Evolutionary conservation across 1,140 invertebrate genomes (phyloP), one percentile per base, ranked within the genome.

Genomic region (Drosophila neocordata): DNA sequence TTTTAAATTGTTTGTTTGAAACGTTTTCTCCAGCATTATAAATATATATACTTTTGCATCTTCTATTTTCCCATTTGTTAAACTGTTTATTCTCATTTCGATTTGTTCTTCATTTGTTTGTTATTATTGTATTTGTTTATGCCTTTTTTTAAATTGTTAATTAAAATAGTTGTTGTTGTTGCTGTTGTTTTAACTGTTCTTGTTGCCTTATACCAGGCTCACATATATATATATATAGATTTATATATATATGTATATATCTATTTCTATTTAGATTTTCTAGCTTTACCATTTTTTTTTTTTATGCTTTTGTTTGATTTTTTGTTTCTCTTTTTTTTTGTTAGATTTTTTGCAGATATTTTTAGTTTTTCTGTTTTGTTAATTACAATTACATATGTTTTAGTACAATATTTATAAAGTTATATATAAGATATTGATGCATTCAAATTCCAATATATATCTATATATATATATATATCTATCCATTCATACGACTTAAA

Each of bases 141-240:
- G 22, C 2, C 62, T 75, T 35, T 64, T 69, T 66, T 85, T 85
- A 75, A 48, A 48, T 78, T 87, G 69, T 81, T 88, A 82, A 67
- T 87, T 82, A 82, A 85, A 85, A 85, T 85, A 85, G 78, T 87
- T 85, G 51, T 87, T 78, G 70, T 71, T 87, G 70, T 72, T 68
- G 73, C 72, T 72, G 60, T 38, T 60, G 59, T 51, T 18, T 51
- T 18, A n/a, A 51, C 20, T 15, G 15, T 8, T 51, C 6, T 51
- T 35, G 35, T 31, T 31, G 38, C 57, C 68, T 52, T 69, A 65
- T 78, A 44, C 62, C 69, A 73, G 74, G 67, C 73, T 64, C 70
- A 60, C 57, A 69, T 66, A 66, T 76, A 69, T 68, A 76, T 77
- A 65, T 78, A 18, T 8, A 6, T 15, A 15, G 4, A 38, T 38